Evolutionary conservation across 2,888 invertebrate species (phyloP).

Genomic region (Macrophya annulata): DNA sequence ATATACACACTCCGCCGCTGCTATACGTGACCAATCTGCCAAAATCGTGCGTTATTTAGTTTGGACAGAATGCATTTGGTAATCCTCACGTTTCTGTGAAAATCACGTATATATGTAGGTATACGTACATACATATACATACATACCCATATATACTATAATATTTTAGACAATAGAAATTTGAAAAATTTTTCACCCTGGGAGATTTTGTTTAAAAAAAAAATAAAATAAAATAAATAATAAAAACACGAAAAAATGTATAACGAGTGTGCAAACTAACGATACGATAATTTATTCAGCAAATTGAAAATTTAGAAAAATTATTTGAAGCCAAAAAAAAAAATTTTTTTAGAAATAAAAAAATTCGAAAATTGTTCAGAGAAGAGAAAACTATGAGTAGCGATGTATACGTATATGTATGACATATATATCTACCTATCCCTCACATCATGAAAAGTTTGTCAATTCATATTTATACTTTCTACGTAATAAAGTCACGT

Average conservation of each 20-base stretch:
- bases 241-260: background rate
- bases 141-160: background rate
- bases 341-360: background rate
- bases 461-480: conserved; percentile 16
- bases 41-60: background rate
- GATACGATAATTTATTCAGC: too few relatives aligned
- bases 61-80: conserved; percentile 2
- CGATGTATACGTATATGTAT: background rate
- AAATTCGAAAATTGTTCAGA: background rate
- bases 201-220: background rate
- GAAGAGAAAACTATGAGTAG: background rate
- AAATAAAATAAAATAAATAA: background rate
- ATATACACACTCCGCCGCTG: background rate
- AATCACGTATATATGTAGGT: conserved; percentile 2
- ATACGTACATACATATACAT: too few relatives aligned
- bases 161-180: conserved; percentile 1
- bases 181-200: background rate
- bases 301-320: background rate
- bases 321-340: background rate
- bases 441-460: conserved; percentile 21
- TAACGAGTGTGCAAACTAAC: background rate
- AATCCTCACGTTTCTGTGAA: conserved; percentile 1
- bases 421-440: too few relatives aligned
- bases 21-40: conserved; percentile 51
- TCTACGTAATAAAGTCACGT: conserved; percentile 33